Conservation (phyloP, 2,888 invertebrate species). For the Catocala fraxini region DNA sequence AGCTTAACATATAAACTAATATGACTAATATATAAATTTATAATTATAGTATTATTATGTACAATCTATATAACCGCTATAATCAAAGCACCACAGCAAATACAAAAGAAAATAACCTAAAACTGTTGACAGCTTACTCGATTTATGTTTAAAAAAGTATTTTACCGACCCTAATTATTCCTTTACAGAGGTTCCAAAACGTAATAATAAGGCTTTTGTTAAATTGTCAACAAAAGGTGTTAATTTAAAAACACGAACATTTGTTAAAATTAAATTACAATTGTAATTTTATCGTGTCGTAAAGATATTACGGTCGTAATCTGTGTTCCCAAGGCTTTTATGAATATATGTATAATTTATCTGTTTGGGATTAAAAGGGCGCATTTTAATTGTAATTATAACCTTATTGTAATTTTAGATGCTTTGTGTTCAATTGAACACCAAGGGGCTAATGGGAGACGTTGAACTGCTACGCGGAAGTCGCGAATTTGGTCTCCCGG, state of each 20-base stretch:
- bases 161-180: conserved; percentile 35
- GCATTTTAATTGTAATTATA: conserved; percentile 27
- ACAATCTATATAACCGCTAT: too few species aligned
- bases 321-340: conserved; percentile 36
- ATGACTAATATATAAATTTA: too few species aligned
- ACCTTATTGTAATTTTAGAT: background rate
- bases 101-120: conserved; percentile 15
- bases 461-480: too few species aligned
- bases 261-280: conserved; percentile 39
- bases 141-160: conserved; percentile 31
- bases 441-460: too few species aligned
- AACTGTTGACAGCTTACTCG: conserved; percentile 25
- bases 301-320: conserved; percentile 40
- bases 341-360: conserved; percentile 33
- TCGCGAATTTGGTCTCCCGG: too few species aligned
- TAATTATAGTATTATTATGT: too few species aligned
- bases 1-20: too few species aligned
- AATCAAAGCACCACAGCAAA: too few species aligned
- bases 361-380: conserved; percentile 19
- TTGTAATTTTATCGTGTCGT: conserved; percentile 32
- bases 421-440: too few species aligned
- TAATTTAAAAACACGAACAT: conserved; percentile 41
- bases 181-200: conserved; percentile 22
- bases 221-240: conserved; percentile 43
- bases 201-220: conserved; percentile 45